A percentile compares a stretch with the other conserved stretches of the same genome.
phyloP scores from a whole-genome alignment of 2,888 invertebrate species.

The Cactoblastis cactorum region DNA sequence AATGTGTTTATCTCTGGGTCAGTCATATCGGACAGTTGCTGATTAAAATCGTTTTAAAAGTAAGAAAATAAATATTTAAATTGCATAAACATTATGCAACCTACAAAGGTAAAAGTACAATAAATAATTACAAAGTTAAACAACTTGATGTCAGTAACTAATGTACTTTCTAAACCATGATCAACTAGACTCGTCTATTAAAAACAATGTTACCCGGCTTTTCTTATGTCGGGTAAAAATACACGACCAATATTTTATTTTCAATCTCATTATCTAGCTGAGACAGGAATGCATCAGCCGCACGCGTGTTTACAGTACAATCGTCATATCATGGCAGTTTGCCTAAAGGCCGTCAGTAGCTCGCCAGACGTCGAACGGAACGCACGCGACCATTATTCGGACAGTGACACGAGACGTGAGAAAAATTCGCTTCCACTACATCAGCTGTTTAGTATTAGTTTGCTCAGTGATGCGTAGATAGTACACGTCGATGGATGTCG shows the following conservation, averaged over 20 bases:
- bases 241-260: constrained; percentile 10
- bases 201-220: not conserved
- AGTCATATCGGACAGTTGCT: no score
- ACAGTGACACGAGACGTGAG: constrained; percentile 14
- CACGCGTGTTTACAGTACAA: constrained; percentile 17
- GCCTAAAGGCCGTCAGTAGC: constrained; percentile 18
- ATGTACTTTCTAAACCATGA: not conserved
- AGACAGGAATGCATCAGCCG: constrained; percentile 8
- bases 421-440: constrained; percentile 44
- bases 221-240: constrained; percentile 7
- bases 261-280: not conserved
- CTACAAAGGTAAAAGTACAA: no score
- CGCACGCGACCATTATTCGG: constrained; percentile 16
- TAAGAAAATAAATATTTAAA: no score
- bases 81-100: no score
- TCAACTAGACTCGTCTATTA: not conserved
- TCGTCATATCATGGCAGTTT: constrained; percentile 15
- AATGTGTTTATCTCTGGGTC: no score
- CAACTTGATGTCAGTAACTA: no score
- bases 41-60: no score
- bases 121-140: no score
- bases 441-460: constrained; percentile 23
- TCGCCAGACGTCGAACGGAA: not conserved
- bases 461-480: constrained; percentile 65
- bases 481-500: constrained; percentile 59